phyloP scores from a whole-genome alignment of 1,140 invertebrate species.

The Drosophila serrata region DNA sequence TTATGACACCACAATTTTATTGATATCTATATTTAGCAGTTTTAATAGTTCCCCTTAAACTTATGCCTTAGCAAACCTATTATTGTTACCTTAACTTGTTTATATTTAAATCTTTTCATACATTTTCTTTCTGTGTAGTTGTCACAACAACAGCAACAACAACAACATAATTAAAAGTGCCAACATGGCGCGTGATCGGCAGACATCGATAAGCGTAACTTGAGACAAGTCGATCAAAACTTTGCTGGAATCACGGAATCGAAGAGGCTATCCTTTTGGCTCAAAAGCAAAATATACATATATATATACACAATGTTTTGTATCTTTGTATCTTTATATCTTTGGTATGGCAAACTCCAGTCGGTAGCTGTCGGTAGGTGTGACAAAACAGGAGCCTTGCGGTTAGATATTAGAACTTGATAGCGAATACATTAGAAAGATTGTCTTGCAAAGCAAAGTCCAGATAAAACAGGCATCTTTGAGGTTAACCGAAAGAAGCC shows the following conservation, averaged over 20 bases:
- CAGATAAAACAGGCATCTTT: neutral
- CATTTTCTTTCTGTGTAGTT: neutral
- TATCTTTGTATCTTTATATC: neutral
- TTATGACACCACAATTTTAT: neutral
- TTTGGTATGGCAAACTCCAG: neutral
- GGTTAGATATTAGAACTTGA: constrained; percentile 45
- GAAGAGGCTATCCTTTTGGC: constrained; percentile 17
- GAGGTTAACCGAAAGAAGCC: constrained; percentile 27
- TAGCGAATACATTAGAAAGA: constrained; percentile 40
- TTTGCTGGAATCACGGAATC: constrained; percentile 15
- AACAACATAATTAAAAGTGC: constrained; percentile 80
- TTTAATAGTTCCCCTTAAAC: too few relatives aligned
- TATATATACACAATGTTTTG: neutral
- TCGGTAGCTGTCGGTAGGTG: constrained; percentile 27
- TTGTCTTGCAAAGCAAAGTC: neutral
- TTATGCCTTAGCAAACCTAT: neutral
- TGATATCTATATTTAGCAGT: neutral
- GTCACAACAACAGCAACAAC: constrained; percentile 11
- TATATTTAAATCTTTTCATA: neutral
- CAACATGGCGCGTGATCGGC: constrained; percentile 80
- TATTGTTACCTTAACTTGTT: accelerated
- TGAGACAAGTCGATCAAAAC: constrained; percentile 42
- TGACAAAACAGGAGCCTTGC: constrained; percentile 57
- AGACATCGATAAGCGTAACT: constrained; percentile 70
- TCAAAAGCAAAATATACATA: neutral